phyloP scores from a whole-genome alignment of 2,888 invertebrate species.

The Calliphora vomitoria region DNA sequence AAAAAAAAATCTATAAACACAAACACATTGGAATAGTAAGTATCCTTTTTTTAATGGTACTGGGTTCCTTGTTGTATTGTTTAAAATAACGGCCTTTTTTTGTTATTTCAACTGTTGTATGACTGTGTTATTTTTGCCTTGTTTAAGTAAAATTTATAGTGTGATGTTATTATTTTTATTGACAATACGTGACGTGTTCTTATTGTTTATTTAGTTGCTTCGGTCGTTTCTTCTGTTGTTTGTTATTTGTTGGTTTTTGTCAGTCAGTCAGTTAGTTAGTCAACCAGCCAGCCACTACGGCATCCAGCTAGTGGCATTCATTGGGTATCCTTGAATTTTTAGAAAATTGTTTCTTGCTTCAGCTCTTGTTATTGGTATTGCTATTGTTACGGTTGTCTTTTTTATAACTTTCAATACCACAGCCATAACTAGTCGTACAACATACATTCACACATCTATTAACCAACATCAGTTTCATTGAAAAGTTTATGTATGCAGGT shows the following conservation, averaged over 20 bases:
- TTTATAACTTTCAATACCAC: conserved; percentile 1
- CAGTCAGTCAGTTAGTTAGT: background rate
- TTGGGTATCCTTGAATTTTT: conserved; percentile 34
- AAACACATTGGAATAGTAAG: conserved; percentile 14
- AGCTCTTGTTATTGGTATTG: conserved; percentile 35
- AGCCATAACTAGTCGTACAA: background rate
- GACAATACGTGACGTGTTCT: conserved; percentile 82
- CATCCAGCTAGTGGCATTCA: conserved; percentile 4
- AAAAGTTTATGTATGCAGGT: background rate
- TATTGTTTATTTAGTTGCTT: conserved; percentile 75
- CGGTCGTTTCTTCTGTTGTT: conserved; percentile 36
- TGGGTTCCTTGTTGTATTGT: conserved; percentile 52
- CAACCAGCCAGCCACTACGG: too few species aligned
- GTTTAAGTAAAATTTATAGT: conserved; percentile 81
- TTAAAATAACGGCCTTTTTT: conserved; percentile 59
- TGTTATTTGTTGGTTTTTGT: conserved; percentile 12
- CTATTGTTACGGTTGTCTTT: conserved; percentile 47
- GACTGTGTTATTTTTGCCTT: conserved; percentile 50
- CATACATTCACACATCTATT: background rate
- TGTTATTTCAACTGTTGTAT: conserved; percentile 32
- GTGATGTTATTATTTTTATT: conserved; percentile 83
- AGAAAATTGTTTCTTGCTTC: background rate
- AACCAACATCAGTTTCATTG: conserved; percentile 1
- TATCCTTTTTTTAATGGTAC: background rate
- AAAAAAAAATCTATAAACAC: conserved; percentile 18